phyloP scores from a whole-genome alignment of 1,140 invertebrate genomes.

The Orius laevigatus region DNA sequence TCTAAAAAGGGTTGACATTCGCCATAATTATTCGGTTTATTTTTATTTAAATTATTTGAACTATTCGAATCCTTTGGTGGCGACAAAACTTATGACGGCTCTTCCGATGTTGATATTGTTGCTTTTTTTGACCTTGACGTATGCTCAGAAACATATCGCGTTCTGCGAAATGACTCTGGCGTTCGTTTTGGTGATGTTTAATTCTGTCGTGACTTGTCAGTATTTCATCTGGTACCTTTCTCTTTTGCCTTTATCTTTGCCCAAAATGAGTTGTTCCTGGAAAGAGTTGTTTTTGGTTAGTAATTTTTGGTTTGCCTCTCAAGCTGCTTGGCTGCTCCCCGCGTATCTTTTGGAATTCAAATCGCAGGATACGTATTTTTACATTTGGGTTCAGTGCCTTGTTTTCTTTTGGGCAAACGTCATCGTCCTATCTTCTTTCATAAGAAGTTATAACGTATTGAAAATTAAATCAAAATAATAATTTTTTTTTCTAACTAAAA shows the following conservation, averaged over 20 bases:
- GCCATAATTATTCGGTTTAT: conserved; percentile 95
- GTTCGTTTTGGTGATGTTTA: conserved; percentile 81
- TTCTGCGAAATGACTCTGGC: conserved; percentile 77
- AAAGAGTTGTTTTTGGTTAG: conserved; percentile 31
- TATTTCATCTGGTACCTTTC: conserved; percentile 96
- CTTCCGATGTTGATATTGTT: conserved; percentile 59
- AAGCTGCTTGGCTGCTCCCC: conserved; percentile 72
- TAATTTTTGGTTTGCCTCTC: conserved; percentile 57
- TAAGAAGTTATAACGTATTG: conserved; percentile 33
- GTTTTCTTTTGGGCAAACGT: conserved; percentile 64
- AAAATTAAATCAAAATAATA: no score
- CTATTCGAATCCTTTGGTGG: conserved; percentile 27
- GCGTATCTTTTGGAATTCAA: conserved; percentile 87
- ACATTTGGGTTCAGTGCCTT: conserved; percentile 59
- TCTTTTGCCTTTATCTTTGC: conserved; percentile 61
- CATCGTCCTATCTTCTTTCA: conserved; percentile 48
- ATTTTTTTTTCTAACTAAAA: no score
- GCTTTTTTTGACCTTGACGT: conserved; percentile 51
- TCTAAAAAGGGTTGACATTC: conserved; percentile 66
- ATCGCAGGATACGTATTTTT: conserved; percentile 61
- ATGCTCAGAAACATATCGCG: conserved; percentile 46
- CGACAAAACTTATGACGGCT: conserved; percentile 49
- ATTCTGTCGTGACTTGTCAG: conserved; percentile 93
- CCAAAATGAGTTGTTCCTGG: conserved; percentile 33
- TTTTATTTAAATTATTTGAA: conserved; percentile 86